A percentile compares a stretch with the other conserved stretches of the same genome.
phyloP scores from a whole-genome alignment of 2,888 invertebrate species.

The Heterodera filipjevi region DNA sequence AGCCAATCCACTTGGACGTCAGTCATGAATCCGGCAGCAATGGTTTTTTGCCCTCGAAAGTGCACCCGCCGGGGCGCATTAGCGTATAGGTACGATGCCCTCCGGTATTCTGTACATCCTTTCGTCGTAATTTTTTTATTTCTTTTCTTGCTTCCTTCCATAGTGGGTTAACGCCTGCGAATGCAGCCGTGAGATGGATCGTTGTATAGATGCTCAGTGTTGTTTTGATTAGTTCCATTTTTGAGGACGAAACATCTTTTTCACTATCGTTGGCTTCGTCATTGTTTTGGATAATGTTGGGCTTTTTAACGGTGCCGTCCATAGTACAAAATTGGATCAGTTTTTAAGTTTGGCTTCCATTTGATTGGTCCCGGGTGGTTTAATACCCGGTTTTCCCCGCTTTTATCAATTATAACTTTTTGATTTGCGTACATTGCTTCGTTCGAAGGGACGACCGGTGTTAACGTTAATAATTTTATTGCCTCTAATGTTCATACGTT shows the following conservation, averaged over 20 bases:
- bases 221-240: neutral
- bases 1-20: slow-evolving; percentile 15
- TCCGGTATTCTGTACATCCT: neutral
- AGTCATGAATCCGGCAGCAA: slow-evolving; percentile 13
- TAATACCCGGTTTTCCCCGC: no score
- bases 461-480: no score
- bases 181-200: neutral
- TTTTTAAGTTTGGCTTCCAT: no score
- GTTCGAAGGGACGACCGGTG: no score
- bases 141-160: neutral
- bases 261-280: neutral
- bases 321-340: no score
- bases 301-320: neutral
- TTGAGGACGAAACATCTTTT: neutral
- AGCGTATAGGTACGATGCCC: slow-evolving; percentile 9
- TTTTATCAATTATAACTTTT: neutral
- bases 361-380: no score
- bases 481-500: no score
- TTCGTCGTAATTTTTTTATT: neutral
- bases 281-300: neutral
- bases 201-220: slow-evolving; percentile 5
- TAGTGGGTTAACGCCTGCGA: neutral
- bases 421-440: neutral
- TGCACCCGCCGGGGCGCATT: slow-evolving; percentile 6
- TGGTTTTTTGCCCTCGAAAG: neutral